Evolutionary conservation across 1,140 invertebrate genomes (phyloP), one percentile per base, ranked within the genome.

Genomic region (Cotesia typhae): DNA sequence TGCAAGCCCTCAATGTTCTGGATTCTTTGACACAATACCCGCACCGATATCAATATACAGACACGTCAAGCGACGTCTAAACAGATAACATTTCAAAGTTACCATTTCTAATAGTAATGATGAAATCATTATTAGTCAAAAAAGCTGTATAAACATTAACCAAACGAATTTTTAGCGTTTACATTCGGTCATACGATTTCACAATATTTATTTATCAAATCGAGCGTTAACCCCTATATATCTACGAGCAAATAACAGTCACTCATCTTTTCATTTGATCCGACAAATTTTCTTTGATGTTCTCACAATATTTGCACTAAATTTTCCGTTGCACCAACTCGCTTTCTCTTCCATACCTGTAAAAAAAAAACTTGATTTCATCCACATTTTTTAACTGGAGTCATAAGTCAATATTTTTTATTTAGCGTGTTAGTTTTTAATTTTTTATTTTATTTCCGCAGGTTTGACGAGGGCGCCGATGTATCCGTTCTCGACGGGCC

Each of bases 391-490:
- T 76, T 61, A 20, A 61, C 60, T 3, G 41, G 28, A 14, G 17
- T 14, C 63, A n/a, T n/a, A 36, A 37, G 41, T 47, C 41, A 47
- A 47, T 47, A 47, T 47, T 47, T 9, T 47, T 47, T 6, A 2
- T 47, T 10, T 9, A 9, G 6, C 2, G 41, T 9, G 41, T 47
- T 10, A 9, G 5, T 47, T 6, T 6, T 47, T 47, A 10, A 10
- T 47, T 47, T 47, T 47, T 47, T 47, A 0, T 9, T 9, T 9
- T 47, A 10, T 71, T 78, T 76, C 91, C 90, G 74, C 90, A 93
- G 95, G 95, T 82, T 89, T 97, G 77, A 94, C 95, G 75, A 91
- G 96, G 85, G 94, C 95, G 55, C 92, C 95, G 9, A 94, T 97
- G 91, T 97, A 97, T 88, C 92, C 95, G 69, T 96, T 96, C 84